phyloP scores from a whole-genome alignment of 2,888 invertebrate species.

The Melanostoma scalare region DNA sequence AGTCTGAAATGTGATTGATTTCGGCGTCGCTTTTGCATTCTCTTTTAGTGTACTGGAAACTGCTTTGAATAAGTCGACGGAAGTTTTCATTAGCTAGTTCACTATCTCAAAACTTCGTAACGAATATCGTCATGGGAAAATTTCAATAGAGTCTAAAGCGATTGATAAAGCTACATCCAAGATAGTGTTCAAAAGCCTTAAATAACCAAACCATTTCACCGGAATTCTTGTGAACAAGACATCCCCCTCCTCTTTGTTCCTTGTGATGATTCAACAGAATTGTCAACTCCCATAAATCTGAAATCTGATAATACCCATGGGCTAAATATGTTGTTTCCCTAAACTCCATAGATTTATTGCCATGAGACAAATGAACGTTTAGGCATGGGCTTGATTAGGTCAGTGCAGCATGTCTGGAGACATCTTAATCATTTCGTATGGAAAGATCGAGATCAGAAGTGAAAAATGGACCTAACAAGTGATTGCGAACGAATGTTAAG shows the following conservation, averaged over 20 bases:
- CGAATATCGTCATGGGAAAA: too few species aligned
- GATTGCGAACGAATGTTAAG: constrained; percentile 39
- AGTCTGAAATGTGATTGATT: constrained; percentile 50
- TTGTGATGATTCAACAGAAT: constrained; percentile 48
- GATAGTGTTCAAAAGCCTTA: neutral
- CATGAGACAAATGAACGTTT: constrained; percentile 32
- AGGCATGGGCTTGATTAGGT: constrained; percentile 37
- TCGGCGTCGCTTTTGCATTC: neutral
- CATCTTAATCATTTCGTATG: constrained; percentile 63
- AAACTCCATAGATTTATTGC: constrained; percentile 58
- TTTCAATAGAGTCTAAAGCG: too few species aligned
- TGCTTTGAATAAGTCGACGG: too few species aligned
- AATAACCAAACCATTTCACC: neutral
- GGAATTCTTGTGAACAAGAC: neutral
- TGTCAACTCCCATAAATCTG: constrained; percentile 68
- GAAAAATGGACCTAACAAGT: constrained; percentile 50
- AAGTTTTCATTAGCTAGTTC: too few species aligned
- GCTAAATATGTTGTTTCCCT: constrained; percentile 30
- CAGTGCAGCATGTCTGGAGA: constrained; percentile 50
- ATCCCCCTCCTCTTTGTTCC: neutral
- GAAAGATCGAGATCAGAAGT: constrained; percentile 41
- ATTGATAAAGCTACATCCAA: too few species aligned
- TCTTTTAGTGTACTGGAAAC: too few species aligned
- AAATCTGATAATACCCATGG: constrained; percentile 60
- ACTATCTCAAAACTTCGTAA: too few species aligned